Evolutionary conservation across 2,797 vertebrate genomes (phyloP).

Genomic region (Fringilla coelebs): DNA sequence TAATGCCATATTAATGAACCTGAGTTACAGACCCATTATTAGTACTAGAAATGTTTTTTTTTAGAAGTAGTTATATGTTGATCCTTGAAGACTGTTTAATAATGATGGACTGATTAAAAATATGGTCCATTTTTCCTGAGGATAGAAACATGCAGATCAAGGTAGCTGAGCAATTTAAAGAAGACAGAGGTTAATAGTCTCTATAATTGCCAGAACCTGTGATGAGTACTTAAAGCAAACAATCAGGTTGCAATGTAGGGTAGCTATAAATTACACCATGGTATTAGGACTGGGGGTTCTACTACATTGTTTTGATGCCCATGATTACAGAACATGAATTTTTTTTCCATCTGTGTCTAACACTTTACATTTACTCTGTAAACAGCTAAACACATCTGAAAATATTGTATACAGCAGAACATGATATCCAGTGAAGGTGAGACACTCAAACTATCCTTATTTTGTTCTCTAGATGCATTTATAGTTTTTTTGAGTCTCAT

Average conservation of each 20-base stretch:
- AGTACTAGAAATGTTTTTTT: background rate
- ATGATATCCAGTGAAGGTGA: conserved; percentile 18
- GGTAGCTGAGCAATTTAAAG: background rate
- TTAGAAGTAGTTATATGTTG: background rate
- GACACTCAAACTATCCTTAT: background rate
- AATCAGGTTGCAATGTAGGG: background rate
- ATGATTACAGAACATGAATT: background rate
- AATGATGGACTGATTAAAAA: background rate
- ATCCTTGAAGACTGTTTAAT: background rate
- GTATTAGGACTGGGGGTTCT: background rate
- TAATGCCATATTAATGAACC: background rate
- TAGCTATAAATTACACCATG: background rate
- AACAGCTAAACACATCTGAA: background rate
- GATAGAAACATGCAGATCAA: background rate
- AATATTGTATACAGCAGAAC: background rate
- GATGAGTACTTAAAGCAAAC: conserved; percentile 19
- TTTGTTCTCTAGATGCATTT: conserved; percentile 24
- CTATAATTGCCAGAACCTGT: conserved; percentile 34
- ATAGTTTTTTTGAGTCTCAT: background rate
- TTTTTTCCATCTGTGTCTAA: background rate
- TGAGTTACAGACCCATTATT: background rate
- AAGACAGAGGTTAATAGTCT: conserved; percentile 22
- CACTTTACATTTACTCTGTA: background rate
- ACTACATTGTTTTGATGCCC: conserved; percentile 8
- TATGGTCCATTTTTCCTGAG: background rate